phyloP scores from a whole-genome alignment of 2,888 invertebrate genomes.

The Melanargia galathea region DNA sequence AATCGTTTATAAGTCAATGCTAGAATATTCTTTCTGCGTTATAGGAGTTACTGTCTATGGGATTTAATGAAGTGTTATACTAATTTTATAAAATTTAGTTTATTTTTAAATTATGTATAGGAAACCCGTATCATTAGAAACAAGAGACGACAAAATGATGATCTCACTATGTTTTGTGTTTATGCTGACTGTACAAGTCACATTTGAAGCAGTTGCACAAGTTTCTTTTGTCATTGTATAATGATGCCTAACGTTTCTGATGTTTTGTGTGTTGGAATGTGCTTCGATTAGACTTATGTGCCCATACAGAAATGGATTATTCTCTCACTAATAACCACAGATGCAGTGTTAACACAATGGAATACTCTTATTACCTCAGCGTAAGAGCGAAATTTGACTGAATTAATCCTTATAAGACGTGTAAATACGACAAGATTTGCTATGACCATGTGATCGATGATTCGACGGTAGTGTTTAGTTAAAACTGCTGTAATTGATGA shows the following conservation, averaged over 20 bases:
- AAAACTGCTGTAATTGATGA: constrained; percentile 54
- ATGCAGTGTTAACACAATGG: constrained; percentile 32
- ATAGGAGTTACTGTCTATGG: too few species aligned
- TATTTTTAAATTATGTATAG: too few species aligned
- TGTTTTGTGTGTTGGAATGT: constrained; percentile 76
- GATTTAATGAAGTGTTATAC: too few species aligned
- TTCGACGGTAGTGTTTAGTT: constrained; percentile 48
- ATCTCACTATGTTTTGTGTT: constrained; percentile 34
- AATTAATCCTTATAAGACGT: constrained; percentile 33
- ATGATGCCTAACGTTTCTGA: constrained; percentile 71
- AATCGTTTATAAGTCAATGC: too few species aligned
- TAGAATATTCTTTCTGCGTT: too few species aligned
- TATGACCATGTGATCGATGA: constrained; percentile 54
- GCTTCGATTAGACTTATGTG: constrained; percentile 64
- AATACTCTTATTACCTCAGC: constrained; percentile 29
- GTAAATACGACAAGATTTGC: constrained; percentile 43
- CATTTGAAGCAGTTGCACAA: constrained; percentile 77
- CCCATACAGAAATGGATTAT: constrained; percentile 56
- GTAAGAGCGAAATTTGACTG: constrained; percentile 42
- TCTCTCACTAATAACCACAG: constrained; percentile 43
- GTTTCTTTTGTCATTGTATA: constrained; percentile 80
- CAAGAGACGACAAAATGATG: background rate
- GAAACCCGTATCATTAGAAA: too few species aligned
- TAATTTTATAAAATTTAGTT: too few species aligned
- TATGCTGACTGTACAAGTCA: constrained; percentile 61